phyloP scores from a whole-genome alignment of 2,113 vertebrate genomes.

The Narcine bancroftii region DNA sequence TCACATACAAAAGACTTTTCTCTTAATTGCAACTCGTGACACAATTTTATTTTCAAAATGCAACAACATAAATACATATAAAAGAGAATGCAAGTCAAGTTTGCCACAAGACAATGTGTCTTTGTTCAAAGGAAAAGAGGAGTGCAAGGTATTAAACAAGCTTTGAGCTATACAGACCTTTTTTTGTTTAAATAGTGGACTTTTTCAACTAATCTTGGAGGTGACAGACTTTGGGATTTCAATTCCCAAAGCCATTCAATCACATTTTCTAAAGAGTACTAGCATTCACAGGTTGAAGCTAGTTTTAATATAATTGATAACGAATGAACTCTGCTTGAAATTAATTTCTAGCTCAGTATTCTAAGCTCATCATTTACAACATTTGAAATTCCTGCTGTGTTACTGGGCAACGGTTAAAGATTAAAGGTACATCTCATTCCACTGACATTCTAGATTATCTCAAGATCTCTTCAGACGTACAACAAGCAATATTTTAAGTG shows the following conservation, averaged over 20 bases:
- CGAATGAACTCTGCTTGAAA: neutral
- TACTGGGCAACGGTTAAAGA: neutral
- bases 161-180: neutral
- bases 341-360: neutral
- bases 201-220: neutral
- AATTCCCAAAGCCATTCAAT: neutral
- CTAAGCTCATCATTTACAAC: neutral
- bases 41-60: neutral
- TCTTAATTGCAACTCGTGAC: neutral
- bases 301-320: neutral
- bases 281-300: neutral
- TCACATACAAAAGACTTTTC: conserved; percentile 1
- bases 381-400: neutral
- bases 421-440: neutral
- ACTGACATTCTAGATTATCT: neutral
- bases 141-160: neutral
- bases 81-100: neutral
- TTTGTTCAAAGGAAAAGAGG: neutral
- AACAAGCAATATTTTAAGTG: neutral
- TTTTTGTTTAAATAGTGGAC: neutral
- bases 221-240: neutral
- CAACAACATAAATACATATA: conserved; percentile 18
- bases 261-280: conserved; percentile 15
- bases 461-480: neutral
- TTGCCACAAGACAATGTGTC: neutral